phyloP scores from a whole-genome alignment of 2,797 vertebrate species.

The Phyllotis vaccarum region DNA sequence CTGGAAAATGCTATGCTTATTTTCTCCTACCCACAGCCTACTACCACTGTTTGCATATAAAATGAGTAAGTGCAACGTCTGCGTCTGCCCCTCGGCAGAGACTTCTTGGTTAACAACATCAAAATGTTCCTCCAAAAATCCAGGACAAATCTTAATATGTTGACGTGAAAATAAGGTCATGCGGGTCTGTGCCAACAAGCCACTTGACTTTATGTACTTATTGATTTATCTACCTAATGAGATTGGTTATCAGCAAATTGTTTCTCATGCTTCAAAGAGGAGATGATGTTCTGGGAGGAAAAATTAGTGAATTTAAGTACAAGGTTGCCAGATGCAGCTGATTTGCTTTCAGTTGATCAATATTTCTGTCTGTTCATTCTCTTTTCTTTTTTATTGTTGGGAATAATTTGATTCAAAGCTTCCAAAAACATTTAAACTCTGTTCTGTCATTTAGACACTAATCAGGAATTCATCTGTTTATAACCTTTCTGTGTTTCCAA shows the following conservation, averaged over 20 bases:
- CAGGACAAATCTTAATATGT: conserved; percentile 81
- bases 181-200: conserved; percentile 85
- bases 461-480: not conserved
- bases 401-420: not conserved
- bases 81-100: conserved; percentile 71
- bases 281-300: conserved; percentile 80
- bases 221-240: conserved; percentile 87
- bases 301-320: conserved; percentile 72
- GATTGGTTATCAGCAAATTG: conserved; percentile 82
- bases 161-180: conserved; percentile 80
- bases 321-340: conserved; percentile 25
- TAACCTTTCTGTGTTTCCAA: conserved; percentile 10
- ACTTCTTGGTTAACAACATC: conserved; percentile 68
- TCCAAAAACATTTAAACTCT: conserved; percentile 12
- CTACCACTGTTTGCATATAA: not conserved
- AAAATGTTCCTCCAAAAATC: conserved; percentile 60
- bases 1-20: conserved; percentile 46
- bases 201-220: conserved; percentile 86
- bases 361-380: conserved; percentile 2
- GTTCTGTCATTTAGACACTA: not conserved
- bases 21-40: accelerated
- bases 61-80: conserved; percentile 58
- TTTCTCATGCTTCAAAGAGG: conserved; percentile 83
- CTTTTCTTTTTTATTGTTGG: not conserved
- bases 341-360: conserved; percentile 60